phyloP scores from a whole-genome alignment of 2,113 vertebrate species.

The Balaenoptera acutorostrata region DNA sequence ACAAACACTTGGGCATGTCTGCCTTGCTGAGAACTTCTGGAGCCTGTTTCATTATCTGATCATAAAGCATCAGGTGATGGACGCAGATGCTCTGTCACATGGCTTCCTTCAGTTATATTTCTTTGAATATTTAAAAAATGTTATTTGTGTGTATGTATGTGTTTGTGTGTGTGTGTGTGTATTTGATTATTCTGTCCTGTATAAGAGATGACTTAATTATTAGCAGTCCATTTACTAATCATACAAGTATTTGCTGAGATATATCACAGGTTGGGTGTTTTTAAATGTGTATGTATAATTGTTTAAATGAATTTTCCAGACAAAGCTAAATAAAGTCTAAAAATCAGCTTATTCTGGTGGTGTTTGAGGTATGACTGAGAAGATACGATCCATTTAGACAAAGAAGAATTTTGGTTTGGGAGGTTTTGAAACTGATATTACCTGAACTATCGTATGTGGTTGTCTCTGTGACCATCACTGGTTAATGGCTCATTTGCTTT shows the following conservation, averaged over 20 bases:
- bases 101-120: not conserved
- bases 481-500: not conserved
- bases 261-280: not conserved
- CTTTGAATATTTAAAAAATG: not conserved
- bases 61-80: not conserved
- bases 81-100: not conserved
- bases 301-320: not conserved
- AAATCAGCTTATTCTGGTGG: not conserved
- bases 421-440: not conserved
- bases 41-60: not conserved
- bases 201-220: not conserved
- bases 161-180: not conserved
- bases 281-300: not conserved
- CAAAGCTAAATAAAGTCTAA: constrained; percentile 3
- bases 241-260: not conserved
- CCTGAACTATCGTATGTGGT: not conserved
- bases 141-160: not conserved
- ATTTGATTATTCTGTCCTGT: not conserved
- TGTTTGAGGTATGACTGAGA: not conserved
- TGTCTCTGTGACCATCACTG: not conserved
- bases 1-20: not conserved
- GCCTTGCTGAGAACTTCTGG: not conserved
- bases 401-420: not conserved
- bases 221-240: not conserved
- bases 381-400: not conserved